These are phyloP conservation scores for Agapostemon virescens DNA, from an alignment of 2,888 invertebrate species.

Conservation along the genomic window DNA sequence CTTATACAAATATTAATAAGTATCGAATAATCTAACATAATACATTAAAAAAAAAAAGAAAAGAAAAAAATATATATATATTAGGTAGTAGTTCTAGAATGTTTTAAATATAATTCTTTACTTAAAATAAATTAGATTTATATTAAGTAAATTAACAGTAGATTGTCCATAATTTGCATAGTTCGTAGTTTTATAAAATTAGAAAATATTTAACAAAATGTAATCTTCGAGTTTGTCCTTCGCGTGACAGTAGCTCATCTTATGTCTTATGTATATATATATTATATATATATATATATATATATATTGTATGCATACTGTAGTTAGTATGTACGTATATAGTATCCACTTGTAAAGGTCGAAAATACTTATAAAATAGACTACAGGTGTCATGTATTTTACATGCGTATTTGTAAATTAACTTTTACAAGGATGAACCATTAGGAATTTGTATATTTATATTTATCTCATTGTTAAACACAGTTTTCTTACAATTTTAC, in stretches of 20 bases:
- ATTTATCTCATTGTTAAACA: too few species aligned
- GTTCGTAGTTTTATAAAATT: neutral
- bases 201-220: neutral
- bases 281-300: neutral
- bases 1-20: neutral
- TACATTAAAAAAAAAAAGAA: too few species aligned
- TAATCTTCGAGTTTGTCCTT: neutral
- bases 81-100: neutral
- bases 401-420: neutral
- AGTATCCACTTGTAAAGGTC: neutral
- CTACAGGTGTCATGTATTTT: neutral
- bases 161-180: neutral
- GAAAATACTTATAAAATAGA: neutral
- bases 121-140: neutral
- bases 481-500: neutral
- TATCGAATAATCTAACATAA: neutral
- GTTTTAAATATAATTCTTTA: neutral
- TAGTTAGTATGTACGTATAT: neutral
- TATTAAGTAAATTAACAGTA: neutral
- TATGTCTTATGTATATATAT: neutral
- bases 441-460: neutral
- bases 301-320: neutral
- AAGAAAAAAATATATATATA: too few species aligned
- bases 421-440: neutral
- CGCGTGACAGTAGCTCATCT: neutral